Base-by-base conservation (phyloP, 2,113 vertebrate genomes). In the Motacilla tschutschensis region DNA sequence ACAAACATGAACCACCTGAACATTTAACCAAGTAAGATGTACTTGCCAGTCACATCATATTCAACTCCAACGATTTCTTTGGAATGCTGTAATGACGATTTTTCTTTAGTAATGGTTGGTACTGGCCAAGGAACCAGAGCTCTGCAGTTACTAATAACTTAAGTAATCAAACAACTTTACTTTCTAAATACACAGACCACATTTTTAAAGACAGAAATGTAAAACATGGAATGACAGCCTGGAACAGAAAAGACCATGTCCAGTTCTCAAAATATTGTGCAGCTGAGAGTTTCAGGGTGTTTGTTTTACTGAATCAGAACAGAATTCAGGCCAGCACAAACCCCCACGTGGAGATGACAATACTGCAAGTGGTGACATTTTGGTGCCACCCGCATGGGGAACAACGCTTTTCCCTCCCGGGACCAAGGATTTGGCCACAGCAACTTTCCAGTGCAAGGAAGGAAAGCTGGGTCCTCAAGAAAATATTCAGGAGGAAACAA, bases 31-130 rank as follows among this genome's bases (percentile, higher is more conserved):
- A 85, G 44, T 36, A 55, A 70, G 29, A 66, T n/a, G 4, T 3
- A 36, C n/a, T 58, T 29, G 43, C 62, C 33, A 12, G 55, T 29
- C 51, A 58, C 35, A 53, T 60, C 55, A 14, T 5, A 35, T 22
- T 65, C 41, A 80, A 73, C n/a, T 83, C 41, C 24, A 89, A 10
- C 3, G 4, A 41, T n/a, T 69, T 54, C 43, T 13, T 15, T 46
- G 60, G 60, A 83, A n/a, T 0, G 0, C 24, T 65, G 2, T 7
- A 48, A 76, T 0, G 1, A 54, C 3, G 17, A 38, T n/a, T 70
- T 70, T 54, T 28, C 16, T 40, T 53, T 53, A 62, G 43, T 21
- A 65, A 12, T 25, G 22, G 15, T 47, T 72, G 59, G 59, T 73
- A 58, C 22, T 0, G 2, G 24, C 18, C 46, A 55, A 43, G 38